phyloP scores from a whole-genome alignment of 23 tunicate genomes.

The Styela clava region DNA sequence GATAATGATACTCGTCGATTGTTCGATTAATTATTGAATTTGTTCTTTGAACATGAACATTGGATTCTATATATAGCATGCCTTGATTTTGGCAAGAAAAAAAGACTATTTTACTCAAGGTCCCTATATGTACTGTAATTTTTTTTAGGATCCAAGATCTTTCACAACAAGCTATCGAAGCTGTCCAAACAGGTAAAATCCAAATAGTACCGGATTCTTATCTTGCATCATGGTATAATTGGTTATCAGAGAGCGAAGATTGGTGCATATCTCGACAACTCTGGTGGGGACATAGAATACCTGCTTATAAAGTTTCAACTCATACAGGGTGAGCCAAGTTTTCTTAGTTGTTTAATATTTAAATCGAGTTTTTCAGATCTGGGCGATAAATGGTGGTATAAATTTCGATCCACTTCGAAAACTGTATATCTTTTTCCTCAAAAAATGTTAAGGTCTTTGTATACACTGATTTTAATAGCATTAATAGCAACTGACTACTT shows the following conservation, averaged over 20 bases:
- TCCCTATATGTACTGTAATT: no score
- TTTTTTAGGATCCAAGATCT: slow-evolving; percentile 36
- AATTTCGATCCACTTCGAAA: background rate
- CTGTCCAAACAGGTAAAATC: slow-evolving; percentile 37
- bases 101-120: no score
- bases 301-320: slow-evolving; percentile 44
- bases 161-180: slow-evolving; percentile 44
- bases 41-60: no score
- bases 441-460: no score
- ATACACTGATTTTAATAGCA: no score
- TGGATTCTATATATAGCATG: no score
- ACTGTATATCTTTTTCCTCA: background rate
- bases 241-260: slow-evolving; percentile 34
- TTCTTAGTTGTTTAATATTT: no score
- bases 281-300: slow-evolving; percentile 92
- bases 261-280: slow-evolving; percentile 85
- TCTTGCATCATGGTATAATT: slow-evolving; percentile 46
- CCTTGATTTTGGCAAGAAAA: no score
- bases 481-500: no score
- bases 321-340: slow-evolving; percentile 34
- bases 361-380: background rate
- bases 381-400: background rate
- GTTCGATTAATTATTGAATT: no score
- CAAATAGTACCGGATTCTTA: slow-evolving; percentile 30
- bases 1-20: no score